Conservation (phyloP, 53 echinoderm and acorn worm species). For the Hippasteria phrygiana region DNA sequence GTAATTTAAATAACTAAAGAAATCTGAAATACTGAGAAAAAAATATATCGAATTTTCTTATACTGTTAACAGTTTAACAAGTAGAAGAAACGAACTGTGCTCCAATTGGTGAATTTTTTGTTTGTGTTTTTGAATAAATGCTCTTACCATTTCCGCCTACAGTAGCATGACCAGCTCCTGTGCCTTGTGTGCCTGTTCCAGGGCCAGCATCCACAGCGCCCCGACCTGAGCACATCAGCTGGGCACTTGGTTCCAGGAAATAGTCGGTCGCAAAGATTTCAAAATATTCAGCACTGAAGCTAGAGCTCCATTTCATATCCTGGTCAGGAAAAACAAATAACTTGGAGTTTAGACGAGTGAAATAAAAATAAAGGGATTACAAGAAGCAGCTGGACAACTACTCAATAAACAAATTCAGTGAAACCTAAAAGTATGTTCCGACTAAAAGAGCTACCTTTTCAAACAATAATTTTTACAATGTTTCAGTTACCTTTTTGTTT, state of each 20-base stretch:
- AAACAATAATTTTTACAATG: no score
- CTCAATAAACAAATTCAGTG: neutral
- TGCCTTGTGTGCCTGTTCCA: constrained; percentile 69
- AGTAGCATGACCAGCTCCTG: constrained; percentile 90
- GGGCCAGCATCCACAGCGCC: constrained; percentile 76
- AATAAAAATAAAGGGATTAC: neutral
- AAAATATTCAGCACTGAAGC: constrained; percentile 87
- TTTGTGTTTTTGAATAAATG: neutral
- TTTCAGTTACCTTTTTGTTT: no score
- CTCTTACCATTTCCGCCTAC: constrained; percentile 80
- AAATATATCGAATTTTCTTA: no score
- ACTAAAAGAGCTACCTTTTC: no score
- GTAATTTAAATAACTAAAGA: no score
- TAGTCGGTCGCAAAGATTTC: constrained; percentile 84
- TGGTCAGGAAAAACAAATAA: neutral
- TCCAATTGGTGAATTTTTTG: no score
- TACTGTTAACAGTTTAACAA: no score
- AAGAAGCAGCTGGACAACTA: no score
- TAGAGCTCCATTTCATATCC: constrained; percentile 94
- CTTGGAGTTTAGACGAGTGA: neutral
- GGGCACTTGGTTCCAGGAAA: constrained; percentile 84
- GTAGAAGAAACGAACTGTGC: neutral
- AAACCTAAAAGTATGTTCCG: neutral
- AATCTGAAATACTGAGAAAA: no score
- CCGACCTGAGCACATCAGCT: constrained; percentile 78